Conservation (phyloP, 2,797 vertebrate species). For the Amblyraja radiata region DNA sequence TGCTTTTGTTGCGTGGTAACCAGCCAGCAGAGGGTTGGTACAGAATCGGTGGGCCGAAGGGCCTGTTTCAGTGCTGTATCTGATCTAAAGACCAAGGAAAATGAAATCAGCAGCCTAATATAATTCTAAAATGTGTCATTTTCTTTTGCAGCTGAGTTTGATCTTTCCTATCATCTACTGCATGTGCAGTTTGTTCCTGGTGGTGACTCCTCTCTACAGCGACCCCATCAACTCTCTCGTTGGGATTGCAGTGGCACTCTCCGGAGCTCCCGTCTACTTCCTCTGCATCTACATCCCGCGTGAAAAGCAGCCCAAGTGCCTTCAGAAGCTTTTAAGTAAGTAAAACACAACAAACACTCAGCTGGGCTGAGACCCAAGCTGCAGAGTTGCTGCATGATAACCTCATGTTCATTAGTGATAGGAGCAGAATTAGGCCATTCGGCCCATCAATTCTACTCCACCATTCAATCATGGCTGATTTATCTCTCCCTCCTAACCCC, state of each 20-base stretch:
- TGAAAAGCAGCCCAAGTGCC: constrained; percentile 60
- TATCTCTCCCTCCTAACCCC: too few species aligned
- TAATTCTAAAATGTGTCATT: constrained; percentile 33
- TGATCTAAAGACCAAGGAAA: too few species aligned
- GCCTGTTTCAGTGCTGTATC: too few species aligned
- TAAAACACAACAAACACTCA: background rate
- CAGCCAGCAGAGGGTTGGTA: too few species aligned
- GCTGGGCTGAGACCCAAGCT: too few species aligned
- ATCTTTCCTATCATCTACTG: constrained; percentile 72
- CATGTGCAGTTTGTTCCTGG: constrained; percentile 65
- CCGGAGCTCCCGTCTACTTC: constrained; percentile 65
- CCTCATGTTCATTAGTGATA: too few species aligned
- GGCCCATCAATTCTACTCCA: too few species aligned
- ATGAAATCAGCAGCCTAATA: background rate
- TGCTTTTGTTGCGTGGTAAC: too few species aligned
- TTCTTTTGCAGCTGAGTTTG: constrained; percentile 58
- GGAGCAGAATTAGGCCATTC: too few species aligned
- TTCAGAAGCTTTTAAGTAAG: constrained; percentile 57
- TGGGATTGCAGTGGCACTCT: constrained; percentile 67
- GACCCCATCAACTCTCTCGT: constrained; percentile 71
- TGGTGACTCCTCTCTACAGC: constrained; percentile 71
- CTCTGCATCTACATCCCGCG: constrained; percentile 61
- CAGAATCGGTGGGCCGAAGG: too few species aligned
- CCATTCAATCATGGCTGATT: too few species aligned
- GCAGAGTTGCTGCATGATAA: too few species aligned